Conservation (phyloP, 64 coral and sea anemone species). For the Trachythela sp. region DNA sequence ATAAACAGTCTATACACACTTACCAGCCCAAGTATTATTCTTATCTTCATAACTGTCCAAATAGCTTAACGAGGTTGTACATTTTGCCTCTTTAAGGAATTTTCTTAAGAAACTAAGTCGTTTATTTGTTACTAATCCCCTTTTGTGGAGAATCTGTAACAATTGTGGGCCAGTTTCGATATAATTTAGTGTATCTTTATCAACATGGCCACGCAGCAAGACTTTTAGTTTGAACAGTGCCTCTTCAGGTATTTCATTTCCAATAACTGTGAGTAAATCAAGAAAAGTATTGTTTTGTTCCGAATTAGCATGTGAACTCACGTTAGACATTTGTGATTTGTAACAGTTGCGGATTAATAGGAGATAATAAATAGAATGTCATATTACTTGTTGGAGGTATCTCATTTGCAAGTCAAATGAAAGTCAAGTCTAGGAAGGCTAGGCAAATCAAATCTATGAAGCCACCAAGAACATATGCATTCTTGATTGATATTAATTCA, state of each 20-base stretch:
- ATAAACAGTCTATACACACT: too few species aligned
- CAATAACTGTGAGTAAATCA: neutral
- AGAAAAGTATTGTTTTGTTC: neutral
- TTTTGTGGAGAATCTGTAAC: conserved; percentile 56
- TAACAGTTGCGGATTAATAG: neutral
- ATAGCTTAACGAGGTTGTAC: conserved; percentile 48
- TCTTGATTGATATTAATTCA: too few species aligned
- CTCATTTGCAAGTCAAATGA: conserved; percentile 1
- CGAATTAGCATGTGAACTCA: neutral
- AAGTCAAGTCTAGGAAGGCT: neutral
- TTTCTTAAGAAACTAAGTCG: conserved; percentile 75
- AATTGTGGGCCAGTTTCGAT: conserved; percentile 54
- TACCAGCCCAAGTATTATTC: neutral
- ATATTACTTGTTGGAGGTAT: neutral
- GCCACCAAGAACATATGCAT: too few species aligned
- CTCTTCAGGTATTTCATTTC: neutral
- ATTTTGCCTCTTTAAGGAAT: conserved; percentile 52
- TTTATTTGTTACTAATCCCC: conserved; percentile 60
- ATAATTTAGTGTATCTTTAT: conserved; percentile 64
- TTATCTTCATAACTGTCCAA: conserved; percentile 14
- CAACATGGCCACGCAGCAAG: conserved; percentile 63
- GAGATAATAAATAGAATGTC: neutral
- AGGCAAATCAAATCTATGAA: too few species aligned
- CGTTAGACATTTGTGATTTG: neutral
- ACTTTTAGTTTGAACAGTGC: conserved; percentile 24